Evolutionary conservation across 2,888 invertebrate genomes (phyloP), one percentile per base, ranked within the genome.

Genomic region (Phyllotreta cruciferae): DNA sequence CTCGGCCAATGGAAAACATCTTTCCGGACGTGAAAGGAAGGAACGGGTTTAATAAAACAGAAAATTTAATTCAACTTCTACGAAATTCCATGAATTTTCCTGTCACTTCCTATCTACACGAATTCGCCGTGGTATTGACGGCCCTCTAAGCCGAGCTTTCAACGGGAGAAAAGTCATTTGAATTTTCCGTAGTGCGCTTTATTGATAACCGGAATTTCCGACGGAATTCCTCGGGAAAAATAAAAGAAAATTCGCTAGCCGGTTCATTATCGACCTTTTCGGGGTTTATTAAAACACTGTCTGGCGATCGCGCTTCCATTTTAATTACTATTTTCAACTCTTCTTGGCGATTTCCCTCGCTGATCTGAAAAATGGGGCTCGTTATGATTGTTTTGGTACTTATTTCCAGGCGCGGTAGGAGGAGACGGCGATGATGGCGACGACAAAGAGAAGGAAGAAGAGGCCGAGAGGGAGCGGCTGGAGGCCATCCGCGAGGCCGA

Each of bases 401-500:
- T 52, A 56, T 34, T 81, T 81, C 3, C 83, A 93, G 93, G 93
- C 81, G 93, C 93, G 81, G 93, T 93, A 72, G 92, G 92, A 73
- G 94, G 94, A 78, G 93, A 94, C 78, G 93, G 93, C 80, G 94
- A 93, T 79, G 93, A 93, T 86, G 93, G 91, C 81, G 94, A 93
- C 79, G 97, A 97, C 83, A 96, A 96, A 88, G 96, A 96, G 85
- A 96, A 96, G 89, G 96, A 96, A 84, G 96, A 96, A 83, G 98
- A 98, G 85, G 94, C 94, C 79, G 97, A 97, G 87, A 91, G 97
- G 80, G 98, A 98, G 82, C 90, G 98, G 79, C 91, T 94, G 83
- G 98, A 98, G 83, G 98, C 98, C 78, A 94, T 98, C 84, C 87
- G 92, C 75, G 98, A 99, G 84, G 97, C 97, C 64, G 98, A 99